Base-by-base conservation (phyloP, 2,797 vertebrate genomes). In the Spondyliosoma cantharus region DNA sequence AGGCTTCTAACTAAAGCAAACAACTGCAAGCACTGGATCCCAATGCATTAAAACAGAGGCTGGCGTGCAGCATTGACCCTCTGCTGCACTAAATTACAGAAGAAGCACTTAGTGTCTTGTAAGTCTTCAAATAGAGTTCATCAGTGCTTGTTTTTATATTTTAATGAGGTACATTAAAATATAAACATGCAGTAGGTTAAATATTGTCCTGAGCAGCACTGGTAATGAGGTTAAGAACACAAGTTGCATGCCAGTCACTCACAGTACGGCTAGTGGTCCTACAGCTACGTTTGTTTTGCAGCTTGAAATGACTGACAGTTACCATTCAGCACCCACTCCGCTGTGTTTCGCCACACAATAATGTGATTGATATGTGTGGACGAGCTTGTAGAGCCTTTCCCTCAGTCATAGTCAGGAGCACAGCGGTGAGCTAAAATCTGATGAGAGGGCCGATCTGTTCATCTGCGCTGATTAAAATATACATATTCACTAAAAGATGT, bases 291-390 rank as follows among this genome's bases (percentile, higher is more conserved):
- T 59, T 27, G 62, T 74, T 46, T 67, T 42, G 77, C 14, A 49
- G 32, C 52, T 70, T 32, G 1, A 70, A 76, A 58, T 79, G 70
- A 77, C 76, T 81, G 82, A 74, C 72, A 70, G 56, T 56, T 73
- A 61, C 78, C 71, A 71, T 80, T 86, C 75, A 80, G 69, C 83
- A 12, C 46, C 65, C 87, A 70, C 68, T 81, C 71, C 24, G 22
- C 13, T 7, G 61, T 22, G 45, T 80, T 72, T 69, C 11, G 3
- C 17, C 70, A 52, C 56, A 70, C 77, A 85, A 80, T 68, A 63
- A 79, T 70, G 20, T 59, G 71, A 81, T 27, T 82, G 81, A 86
- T 82, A 70, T 82, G 74, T 84, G 82, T 78, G 53, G 67, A 86
- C 29, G 56, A 57, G 83, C 79, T 56, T 56, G 59, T 79, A 7